Conservation (phyloP, 2,888 invertebrate genomes). For the Drosophila sordidapex region DNA sequence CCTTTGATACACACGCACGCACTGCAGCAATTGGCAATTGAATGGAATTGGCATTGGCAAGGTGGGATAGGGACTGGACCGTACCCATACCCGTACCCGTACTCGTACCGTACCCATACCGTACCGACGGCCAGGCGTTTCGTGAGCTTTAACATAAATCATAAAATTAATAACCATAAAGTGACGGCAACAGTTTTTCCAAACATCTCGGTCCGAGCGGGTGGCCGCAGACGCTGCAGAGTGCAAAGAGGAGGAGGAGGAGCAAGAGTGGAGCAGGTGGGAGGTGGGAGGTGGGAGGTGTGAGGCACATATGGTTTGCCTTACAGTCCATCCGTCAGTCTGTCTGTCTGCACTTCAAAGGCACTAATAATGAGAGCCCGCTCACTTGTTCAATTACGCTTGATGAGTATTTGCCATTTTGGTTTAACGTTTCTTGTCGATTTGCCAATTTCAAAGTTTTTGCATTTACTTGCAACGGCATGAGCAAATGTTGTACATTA, state of each 20-base stretch:
- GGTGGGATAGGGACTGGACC: slow-evolving; percentile 22
- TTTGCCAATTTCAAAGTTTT: slow-evolving; percentile 47
- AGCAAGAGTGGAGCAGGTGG: neutral
- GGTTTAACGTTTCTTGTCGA: slow-evolving; percentile 50
- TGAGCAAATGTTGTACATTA: neutral
- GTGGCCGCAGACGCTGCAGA: slow-evolving; percentile 50
- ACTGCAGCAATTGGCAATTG: slow-evolving; percentile 57
- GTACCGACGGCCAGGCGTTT: slow-evolving; percentile 54
- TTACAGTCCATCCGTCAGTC: neutral
- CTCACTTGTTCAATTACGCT: slow-evolving; percentile 37
- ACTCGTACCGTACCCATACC: neutral
- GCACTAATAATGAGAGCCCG: slow-evolving; percentile 31
- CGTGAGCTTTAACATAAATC: slow-evolving; percentile 84
- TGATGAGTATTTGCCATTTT: slow-evolving; percentile 38
- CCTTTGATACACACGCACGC: slow-evolving; percentile 55
- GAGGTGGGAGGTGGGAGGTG: neutral
- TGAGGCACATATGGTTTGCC: slow-evolving; percentile 17
- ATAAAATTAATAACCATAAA: slow-evolving; percentile 85
- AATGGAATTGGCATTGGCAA: slow-evolving; percentile 42
- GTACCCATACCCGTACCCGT: neutral
- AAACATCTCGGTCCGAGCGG: slow-evolving; percentile 64
- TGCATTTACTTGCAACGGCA: slow-evolving; percentile 18
- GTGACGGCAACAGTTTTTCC: slow-evolving; percentile 81
- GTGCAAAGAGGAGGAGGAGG: neutral
- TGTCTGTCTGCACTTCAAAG: slow-evolving; percentile 46